Evolutionary conservation across 2,113 vertebrate species (phyloP), one percentile per base, ranked within the genome.

Genomic region (Lipophrys pholis): DNA sequence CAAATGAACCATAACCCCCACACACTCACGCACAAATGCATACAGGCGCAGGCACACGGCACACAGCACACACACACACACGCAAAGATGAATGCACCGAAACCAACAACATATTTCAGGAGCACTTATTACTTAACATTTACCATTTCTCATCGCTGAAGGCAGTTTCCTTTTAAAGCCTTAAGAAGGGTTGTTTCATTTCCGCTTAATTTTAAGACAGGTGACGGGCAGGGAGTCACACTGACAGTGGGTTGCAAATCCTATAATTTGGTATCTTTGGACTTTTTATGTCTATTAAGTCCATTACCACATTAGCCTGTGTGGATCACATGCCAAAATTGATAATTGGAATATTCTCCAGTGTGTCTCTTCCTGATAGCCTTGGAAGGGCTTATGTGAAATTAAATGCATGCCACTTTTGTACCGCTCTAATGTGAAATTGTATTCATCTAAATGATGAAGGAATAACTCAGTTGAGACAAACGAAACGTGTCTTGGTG

Each of bases 211-310:
- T 55, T 45, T 6, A 51, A 53, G 16, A 36, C 54, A 69, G 58
- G 61, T 79, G 76, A 76, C 41, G 41, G 66, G 16, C 64, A 78
- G 49, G 69, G 72, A 63, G 71, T 43, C 48, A 30, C 60, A 17
- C 55, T 57, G 66, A 85, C 62, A 73, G 57, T 48, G 16, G 63
- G 39, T 30, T 62, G 14, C 17, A 64, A 76, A 74, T 65, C 50
- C 59, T 80, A 71, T 76, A 30, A 76, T 84, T 77, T 68, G 58
- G 38, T 63, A 48, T 81, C 76, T 53, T 69, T 42, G 41, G 12
- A 79, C 73, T 58, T 60, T 85, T 87, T 83, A 60, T 72, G 21
- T 80, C 76, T 73, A 45, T 76, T 81, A 80, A 65, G 63, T 80
- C 69, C 62, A 68, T 78, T 83, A 78, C 69, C 63, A 11, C 42